These are phyloP conservation scores for Phoxinus dragarum DNA, from an alignment of 2,797 vertebrate genomes.

Conservation along the genomic window DNA sequence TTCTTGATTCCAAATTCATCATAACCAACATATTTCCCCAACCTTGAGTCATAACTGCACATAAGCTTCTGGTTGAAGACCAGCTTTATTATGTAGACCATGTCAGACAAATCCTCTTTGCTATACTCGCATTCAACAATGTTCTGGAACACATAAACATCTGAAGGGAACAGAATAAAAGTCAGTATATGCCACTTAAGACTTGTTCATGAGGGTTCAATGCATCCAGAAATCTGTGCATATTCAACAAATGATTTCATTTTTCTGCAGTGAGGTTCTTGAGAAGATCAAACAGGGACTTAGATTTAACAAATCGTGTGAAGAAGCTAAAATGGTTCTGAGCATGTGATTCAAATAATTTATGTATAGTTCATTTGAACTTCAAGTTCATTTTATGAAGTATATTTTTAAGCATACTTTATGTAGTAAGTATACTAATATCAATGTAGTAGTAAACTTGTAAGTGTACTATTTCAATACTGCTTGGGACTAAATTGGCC, in stretches of 20 bases:
- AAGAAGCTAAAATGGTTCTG: background rate
- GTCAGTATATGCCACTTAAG: background rate
- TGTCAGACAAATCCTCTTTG: conserved; percentile 24
- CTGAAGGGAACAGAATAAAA: background rate
- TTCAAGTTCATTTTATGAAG: too few species aligned
- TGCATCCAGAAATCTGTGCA: background rate
- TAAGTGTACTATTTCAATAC: too few species aligned
- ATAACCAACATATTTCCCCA: conserved; percentile 1
- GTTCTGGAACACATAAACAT: conserved; percentile 18
- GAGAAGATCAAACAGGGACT: background rate
- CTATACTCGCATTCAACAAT: conserved; percentile 17
- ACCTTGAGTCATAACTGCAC: conserved; percentile 11
- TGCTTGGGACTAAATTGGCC: too few species aligned
- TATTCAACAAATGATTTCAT: background rate
- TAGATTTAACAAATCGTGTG: background rate
- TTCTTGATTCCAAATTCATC: background rate
- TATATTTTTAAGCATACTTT: too few species aligned
- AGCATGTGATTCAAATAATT: background rate
- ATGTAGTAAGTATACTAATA: too few species aligned
- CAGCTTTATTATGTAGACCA: conserved; percentile 7
- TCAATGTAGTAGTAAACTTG: too few species aligned
- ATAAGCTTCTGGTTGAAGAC: conserved; percentile 31
- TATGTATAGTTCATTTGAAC: too few species aligned
- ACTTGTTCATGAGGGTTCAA: background rate
- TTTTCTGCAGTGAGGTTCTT: background rate